Conservation (phyloP, 2,797 vertebrate species). For the Sebastes steindachneri region DNA sequence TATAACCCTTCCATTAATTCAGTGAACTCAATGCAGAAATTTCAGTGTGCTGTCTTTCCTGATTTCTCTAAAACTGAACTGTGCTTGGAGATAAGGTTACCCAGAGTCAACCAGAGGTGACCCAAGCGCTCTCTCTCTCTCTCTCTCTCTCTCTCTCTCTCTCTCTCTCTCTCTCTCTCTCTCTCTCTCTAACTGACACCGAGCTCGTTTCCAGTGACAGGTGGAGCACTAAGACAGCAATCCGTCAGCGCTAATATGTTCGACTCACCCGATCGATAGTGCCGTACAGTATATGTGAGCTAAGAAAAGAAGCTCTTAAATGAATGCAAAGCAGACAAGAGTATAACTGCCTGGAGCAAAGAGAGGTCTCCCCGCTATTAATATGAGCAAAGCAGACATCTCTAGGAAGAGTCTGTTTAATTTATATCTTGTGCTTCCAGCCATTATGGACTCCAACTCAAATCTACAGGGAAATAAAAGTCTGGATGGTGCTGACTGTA, state of each 20-base stretch:
- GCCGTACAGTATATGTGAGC: constrained; percentile 40
- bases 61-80: not conserved
- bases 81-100: constrained; percentile 31
- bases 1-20: not conserved
- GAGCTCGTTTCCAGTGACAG: constrained; percentile 42
- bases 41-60: not conserved
- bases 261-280: constrained; percentile 61
- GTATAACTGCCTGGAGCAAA: constrained; percentile 54
- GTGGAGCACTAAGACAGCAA: constrained; percentile 43
- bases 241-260: constrained; percentile 65
- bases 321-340: constrained; percentile 52
- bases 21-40: not conserved
- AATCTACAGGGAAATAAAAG: constrained; percentile 55
- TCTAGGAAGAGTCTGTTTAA: constrained; percentile 58
- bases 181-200: constrained; percentile 23
- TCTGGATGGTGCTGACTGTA: constrained; percentile 22
- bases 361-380: constrained; percentile 54
- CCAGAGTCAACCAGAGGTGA: constrained; percentile 25
- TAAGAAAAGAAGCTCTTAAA: constrained; percentile 56
- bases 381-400: constrained; percentile 57
- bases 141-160: not conserved
- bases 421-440: constrained; percentile 56
- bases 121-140: not conserved
- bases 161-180: not conserved
- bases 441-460: constrained; percentile 49